Base-by-base conservation (phyloP, 2,888 invertebrate species). In the Trichogramma evanescens region DNA sequence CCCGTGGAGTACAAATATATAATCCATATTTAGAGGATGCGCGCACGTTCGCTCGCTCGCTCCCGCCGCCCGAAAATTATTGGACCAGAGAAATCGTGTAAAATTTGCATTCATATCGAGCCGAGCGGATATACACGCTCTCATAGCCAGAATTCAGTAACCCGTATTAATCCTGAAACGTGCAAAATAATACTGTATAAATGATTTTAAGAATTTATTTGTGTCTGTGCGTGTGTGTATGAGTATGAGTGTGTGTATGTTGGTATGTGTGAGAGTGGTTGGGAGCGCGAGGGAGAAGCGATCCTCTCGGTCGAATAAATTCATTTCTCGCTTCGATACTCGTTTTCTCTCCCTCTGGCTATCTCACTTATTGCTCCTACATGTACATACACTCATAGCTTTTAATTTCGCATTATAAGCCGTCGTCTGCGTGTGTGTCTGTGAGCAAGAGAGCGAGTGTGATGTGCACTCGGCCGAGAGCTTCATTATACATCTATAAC, bases 181-280 rank as follows among this genome's bases (percentile, higher is more conserved):
- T 54, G 51, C 61, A 56, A 63, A 63, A 61, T 61, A 61, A 63
- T 63, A 52, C 61, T 42, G 59, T 61, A 63, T 63, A 59, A 61
- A 63, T 63, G 61, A 63, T 61, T 61, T 63, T 63, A 59, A 63
- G 57, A 63, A 61, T 61, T 63, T 63, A 63, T 63, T 59, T 57
- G 59, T 58, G 49, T 26, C 2, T 26, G 26, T 2, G 26, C 3
- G 26, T 26, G 26, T 26, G 26, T 26, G 26, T 26, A 26, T 26
- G 3, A n/a, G n/a, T n/a, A n/a, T n/a, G n/a, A n/a, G 26, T 26
- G 26, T 26, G 26, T 26, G 26, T 26, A 26, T 26, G 3, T 26
- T 26, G 1, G 2, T 26, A 26, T 26, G 26, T 26, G 26, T 26
- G 26, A 26, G 26, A 26, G 26, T 26, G 26, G 26, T 26, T 26